Evolutionary conservation across 2,113 vertebrate genomes (phyloP).

Genomic region (Xiphias gladius): DNA sequence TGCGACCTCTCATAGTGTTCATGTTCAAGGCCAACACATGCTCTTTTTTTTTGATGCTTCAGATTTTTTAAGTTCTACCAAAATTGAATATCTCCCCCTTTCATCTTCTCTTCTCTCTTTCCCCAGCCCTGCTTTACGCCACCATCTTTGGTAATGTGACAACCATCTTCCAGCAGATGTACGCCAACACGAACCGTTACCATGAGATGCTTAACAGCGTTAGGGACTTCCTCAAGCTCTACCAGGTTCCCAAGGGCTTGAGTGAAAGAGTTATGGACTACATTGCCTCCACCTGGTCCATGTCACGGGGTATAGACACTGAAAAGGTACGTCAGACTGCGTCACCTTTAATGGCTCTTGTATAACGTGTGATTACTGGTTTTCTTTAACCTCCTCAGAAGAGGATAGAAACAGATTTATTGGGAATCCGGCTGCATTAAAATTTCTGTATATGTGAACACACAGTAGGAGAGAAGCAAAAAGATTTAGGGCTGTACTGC

Average conservation of each 20-base stretch:
- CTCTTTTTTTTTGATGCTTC: background rate
- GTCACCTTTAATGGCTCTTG: background rate
- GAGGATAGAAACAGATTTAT: too few species aligned
- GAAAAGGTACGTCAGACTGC: conserved; percentile 90
- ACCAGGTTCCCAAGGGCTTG: conserved; percentile 98
- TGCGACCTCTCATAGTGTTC: too few species aligned
- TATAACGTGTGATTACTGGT: background rate
- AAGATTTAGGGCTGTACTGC: too few species aligned
- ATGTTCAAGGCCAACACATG: too few species aligned
- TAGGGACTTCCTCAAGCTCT: conserved; percentile 97
- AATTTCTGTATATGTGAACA: too few species aligned
- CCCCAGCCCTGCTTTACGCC: conserved; percentile 95
- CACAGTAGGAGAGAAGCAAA: too few species aligned
- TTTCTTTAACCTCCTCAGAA: too few species aligned
- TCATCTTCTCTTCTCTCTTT: conserved; percentile 15
- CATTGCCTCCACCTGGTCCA: conserved; percentile 99
- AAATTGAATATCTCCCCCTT: too few species aligned
- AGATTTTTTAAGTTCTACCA: too few species aligned
- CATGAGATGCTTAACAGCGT: conserved; percentile 99
- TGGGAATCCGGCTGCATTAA: too few species aligned
- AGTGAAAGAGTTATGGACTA: conserved; percentile 99
- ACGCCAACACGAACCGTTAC: conserved; percentile 99
- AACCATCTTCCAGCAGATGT: conserved; percentile 99
- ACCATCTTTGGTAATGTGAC: conserved; percentile 99
- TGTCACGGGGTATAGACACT: conserved; percentile 98